Evolutionary conservation across 2,113 vertebrate genomes (phyloP).

Genomic region (Rattus norvegicus): DNA sequence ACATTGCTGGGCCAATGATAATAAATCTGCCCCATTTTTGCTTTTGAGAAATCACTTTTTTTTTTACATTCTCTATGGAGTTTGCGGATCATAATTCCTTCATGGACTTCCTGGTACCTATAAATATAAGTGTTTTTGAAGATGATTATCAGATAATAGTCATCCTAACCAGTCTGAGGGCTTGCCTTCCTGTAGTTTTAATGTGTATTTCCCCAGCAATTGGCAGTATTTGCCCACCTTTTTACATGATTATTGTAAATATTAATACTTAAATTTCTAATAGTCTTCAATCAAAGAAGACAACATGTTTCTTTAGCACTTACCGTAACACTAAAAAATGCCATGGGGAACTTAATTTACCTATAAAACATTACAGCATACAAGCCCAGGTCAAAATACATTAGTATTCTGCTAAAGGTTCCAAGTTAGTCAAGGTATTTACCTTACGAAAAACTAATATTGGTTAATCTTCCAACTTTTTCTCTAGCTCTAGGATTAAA

Average conservation of each 20-base stretch:
- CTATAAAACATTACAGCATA: not conserved
- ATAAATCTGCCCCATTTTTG: not conserved
- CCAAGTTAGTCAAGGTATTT: not conserved
- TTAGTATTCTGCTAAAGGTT: slow-evolving; percentile 30
- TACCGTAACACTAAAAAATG: slow-evolving; percentile 22
- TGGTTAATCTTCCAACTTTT: slow-evolving; percentile 40
- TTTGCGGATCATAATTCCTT: not conserved
- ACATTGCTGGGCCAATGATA: not conserved
- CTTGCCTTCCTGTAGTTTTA: not conserved
- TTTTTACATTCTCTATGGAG: slow-evolving; percentile 10
- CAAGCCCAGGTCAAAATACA: slow-evolving; percentile 26
- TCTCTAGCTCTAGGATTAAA: slow-evolving; percentile 57
- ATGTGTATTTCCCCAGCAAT: not conserved
- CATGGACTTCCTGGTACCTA: not conserved
- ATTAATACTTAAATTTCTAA: not conserved
- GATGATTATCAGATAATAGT: not conserved
- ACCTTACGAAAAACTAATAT: slow-evolving; percentile 19
- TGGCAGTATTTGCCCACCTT: not conserved
- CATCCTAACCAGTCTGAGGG: not conserved
- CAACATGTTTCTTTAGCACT: not conserved
- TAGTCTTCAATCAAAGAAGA: slow-evolving; percentile 35
- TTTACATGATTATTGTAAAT: not conserved
- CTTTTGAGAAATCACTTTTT: slow-evolving; percentile 32
- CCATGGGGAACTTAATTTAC: not conserved
- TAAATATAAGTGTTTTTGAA: not conserved